Evolutionary conservation across 2,797 vertebrate genomes (phyloP), one percentile per base, ranked within the genome.

Genomic region (Sandelia bainsii): DNA sequence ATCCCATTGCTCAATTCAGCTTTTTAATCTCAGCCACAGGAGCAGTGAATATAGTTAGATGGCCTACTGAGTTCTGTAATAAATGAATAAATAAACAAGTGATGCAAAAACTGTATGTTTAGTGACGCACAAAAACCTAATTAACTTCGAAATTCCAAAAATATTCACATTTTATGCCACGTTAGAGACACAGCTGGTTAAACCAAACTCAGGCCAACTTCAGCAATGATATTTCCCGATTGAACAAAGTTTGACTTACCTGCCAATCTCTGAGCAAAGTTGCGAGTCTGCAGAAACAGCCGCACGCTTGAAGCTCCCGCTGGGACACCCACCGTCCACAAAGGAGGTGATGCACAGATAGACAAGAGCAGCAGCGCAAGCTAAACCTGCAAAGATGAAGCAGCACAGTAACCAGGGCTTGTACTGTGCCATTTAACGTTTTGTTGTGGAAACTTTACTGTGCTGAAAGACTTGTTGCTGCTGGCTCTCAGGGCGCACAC

Each of bases 241-340:
- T 11, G 0, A 14, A 27, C 1, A 25, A 23, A 60, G 1, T 27
- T 8, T 10, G 0, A 34, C 77, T 62, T 88, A 95, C 94, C 88
- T 94, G 88, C 93, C 94, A 2, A 94, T 77, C 11, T 90, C 45
- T 1, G 94, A 95, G 27, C 94, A 95, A 1, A 8, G 29, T 2
- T 9, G 20, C 0, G 94, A 94, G 84, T 95, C 94, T 2, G 94
- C 94, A 5, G 94, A 48, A 0, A 95, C 92, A 0, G 93, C 93
- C 7, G 89, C 94, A 3, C 50, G 84, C 20, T 5, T 62, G 76
- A 90, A 94, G 20, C 62, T 34, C 17, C 83, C 83, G 32, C 46
- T 10, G 44, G 88, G 22, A 56, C 91, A 93, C 27, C 74, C 23
- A 8, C 2, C 9, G 34, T 32, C 64, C 27, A 25, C 5, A 1